These are phyloP conservation scores for Anthopleura sola DNA, from an alignment of 64 coral and sea anemone species.

Conservation along the genomic window DNA sequence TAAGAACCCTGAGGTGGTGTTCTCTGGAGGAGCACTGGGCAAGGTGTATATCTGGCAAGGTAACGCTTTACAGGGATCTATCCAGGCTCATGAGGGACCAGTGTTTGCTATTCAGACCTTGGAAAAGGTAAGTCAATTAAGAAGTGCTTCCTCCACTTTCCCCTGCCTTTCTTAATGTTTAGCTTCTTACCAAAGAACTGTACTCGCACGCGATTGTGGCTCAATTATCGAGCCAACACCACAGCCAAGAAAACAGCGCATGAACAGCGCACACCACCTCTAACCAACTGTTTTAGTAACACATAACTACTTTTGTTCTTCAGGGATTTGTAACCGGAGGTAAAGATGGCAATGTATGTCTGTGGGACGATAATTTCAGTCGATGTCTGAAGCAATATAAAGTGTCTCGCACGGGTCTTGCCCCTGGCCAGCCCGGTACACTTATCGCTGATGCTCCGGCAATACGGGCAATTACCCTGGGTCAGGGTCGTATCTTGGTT, in stretches of 20 bases:
- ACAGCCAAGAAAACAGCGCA: too few relatives aligned
- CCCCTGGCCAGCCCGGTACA: constrained; percentile 57
- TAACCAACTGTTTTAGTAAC: neutral
- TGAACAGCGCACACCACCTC: too few relatives aligned
- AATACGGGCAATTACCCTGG: constrained; percentile 89
- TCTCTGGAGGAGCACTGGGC: constrained; percentile 87
- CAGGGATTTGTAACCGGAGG: constrained; percentile 94
- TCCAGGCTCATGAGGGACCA: constrained; percentile 92
- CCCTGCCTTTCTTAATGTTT: too few relatives aligned
- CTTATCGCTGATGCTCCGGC: constrained; percentile 73
- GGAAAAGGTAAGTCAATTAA: constrained; percentile 95
- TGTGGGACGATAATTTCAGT: constrained; percentile 91
- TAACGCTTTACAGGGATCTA: constrained; percentile 59
- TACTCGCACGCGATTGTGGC: too few relatives aligned
- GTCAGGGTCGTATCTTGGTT: constrained; percentile 91
- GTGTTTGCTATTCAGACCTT: constrained; percentile 96
- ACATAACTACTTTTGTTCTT: neutral
- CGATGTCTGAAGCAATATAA: constrained; percentile 95
- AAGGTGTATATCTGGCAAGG: constrained; percentile 94
- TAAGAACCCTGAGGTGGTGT: constrained; percentile 69
- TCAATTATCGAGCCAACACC: too few relatives aligned
- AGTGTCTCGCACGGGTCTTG: constrained; percentile 69
- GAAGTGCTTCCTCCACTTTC: neutral
- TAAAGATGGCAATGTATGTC: constrained; percentile 85
- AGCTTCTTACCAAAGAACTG: too few relatives aligned